Percentiles rank a stretch among this genome's conserved stretches.
phyloP scores from a whole-genome alignment of 2,113 vertebrate species.

The Sus scrofa region DNA sequence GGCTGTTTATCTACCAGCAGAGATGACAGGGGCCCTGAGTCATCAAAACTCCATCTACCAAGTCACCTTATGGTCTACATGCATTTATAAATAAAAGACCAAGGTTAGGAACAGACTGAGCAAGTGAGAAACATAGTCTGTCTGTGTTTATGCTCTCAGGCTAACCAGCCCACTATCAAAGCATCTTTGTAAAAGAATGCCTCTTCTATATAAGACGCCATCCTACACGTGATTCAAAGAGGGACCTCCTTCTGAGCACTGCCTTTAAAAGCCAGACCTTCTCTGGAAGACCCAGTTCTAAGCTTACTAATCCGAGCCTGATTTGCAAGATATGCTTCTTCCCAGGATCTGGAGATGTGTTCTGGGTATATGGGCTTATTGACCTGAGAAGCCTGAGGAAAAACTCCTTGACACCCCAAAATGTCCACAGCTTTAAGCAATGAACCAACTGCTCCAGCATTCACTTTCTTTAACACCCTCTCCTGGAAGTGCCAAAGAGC shows the following conservation, averaged over 20 bases:
- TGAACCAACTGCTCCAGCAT: not conserved
- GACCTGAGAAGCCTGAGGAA: not conserved
- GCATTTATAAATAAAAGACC: conserved; percentile 37
- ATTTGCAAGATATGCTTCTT: not conserved
- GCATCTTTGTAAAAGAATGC: not conserved
- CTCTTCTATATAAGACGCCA: not conserved
- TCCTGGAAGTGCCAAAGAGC: not conserved
- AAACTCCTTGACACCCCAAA: not conserved
- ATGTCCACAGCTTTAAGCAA: not conserved
- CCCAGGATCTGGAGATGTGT: not conserved
- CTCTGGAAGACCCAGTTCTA: not conserved
- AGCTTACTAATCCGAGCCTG: not conserved
- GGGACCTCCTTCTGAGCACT: not conserved
- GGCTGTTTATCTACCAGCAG: conserved; percentile 9
- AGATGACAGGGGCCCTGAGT: not conserved
- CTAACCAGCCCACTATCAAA: not conserved
- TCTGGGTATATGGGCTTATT: not conserved
- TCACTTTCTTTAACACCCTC: conserved; percentile 4
- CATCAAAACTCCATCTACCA: conserved; percentile 24
- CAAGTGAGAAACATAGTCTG: not conserved
- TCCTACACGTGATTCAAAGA: not conserved
- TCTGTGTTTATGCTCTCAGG: not conserved
- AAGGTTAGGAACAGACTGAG: not conserved
- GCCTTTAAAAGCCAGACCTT: not conserved
- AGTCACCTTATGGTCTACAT: not conserved